phyloP scores from a whole-genome alignment of 92 coral and sea anemone genomes.

The Meandrina meandrites region DNA sequence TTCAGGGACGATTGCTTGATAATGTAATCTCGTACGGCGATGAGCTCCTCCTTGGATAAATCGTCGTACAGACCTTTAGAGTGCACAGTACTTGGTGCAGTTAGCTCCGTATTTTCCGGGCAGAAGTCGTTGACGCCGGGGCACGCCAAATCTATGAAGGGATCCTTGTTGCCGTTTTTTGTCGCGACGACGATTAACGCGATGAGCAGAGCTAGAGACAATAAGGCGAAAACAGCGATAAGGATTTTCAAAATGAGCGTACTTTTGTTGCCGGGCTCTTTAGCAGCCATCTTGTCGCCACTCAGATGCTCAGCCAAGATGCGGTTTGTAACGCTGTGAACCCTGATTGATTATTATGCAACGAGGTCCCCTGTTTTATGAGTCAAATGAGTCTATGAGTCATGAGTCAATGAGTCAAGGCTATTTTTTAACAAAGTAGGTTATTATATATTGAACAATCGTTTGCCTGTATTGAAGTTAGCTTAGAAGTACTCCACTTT shows the following conservation, averaged over 20 bases:
- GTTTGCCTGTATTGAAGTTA: no score
- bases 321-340: no score
- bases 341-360: background rate
- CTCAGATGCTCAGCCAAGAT: background rate
- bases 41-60: conserved; percentile 72
- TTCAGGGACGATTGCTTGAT: conserved; percentile 55
- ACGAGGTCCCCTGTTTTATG: no score
- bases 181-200: conserved; percentile 62
- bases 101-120: conserved; percentile 22
- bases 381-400: no score
- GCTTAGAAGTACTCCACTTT: no score
- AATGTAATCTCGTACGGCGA: conserved; percentile 73
- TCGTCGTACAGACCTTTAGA: conserved; percentile 72
- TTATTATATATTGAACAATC: no score
- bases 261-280: conserved; percentile 3
- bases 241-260: conserved; percentile 23
- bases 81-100: conserved; percentile 1
- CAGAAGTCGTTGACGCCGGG: conserved; percentile 19
- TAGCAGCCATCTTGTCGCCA: background rate
- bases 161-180: background rate
- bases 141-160: background rate
- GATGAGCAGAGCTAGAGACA: conserved; percentile 54
- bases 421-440: no score
- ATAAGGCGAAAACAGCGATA: conserved; percentile 31
- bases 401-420: no score